Percentiles rank a stretch among this genome's conserved stretches.
Evolutionary conservation across 2,797 vertebrate species (phyloP).

Genomic region (Lemur catta): DNA sequence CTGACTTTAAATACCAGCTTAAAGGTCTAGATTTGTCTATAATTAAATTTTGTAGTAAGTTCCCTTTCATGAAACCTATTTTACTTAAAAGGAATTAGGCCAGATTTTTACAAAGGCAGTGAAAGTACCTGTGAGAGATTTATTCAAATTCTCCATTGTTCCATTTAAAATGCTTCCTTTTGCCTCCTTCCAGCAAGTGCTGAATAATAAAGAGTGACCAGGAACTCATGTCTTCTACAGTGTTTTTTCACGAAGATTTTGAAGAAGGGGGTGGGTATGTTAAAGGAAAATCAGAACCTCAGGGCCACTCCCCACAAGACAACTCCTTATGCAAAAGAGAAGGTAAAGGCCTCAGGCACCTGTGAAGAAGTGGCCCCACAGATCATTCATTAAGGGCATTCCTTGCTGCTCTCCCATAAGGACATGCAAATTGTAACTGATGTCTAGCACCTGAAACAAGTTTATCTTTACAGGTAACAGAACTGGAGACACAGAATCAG

Average conservation of each 20-base stretch:
- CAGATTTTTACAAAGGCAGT: slow-evolving; percentile 72
- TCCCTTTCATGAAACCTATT: slow-evolving; percentile 58
- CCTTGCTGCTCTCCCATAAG: background rate
- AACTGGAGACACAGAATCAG: background rate
- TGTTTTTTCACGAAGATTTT: background rate
- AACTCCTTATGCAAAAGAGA: background rate
- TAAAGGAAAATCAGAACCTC: background rate
- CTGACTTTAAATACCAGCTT: slow-evolving; percentile 77
- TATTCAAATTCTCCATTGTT: slow-evolving; percentile 53
- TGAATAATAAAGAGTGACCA: slow-evolving; percentile 8
- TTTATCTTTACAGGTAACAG: background rate
- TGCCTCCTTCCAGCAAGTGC: background rate
- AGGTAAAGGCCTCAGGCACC: background rate
- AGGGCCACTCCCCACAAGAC: background rate
- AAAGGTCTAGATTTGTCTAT: slow-evolving; percentile 66
- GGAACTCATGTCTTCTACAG: background rate
- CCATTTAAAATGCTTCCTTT: slow-evolving; percentile 47
- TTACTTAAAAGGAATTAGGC: slow-evolving; percentile 78
- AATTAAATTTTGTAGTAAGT: slow-evolving; percentile 77
- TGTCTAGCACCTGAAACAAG: background rate
- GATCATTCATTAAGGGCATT: background rate
- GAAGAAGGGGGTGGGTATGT: background rate
- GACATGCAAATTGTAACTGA: background rate
- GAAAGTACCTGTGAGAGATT: slow-evolving; percentile 59
- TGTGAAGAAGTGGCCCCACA: background rate